Conservation (phyloP, 2,113 vertebrate genomes). For the Gavia stellata region DNA sequence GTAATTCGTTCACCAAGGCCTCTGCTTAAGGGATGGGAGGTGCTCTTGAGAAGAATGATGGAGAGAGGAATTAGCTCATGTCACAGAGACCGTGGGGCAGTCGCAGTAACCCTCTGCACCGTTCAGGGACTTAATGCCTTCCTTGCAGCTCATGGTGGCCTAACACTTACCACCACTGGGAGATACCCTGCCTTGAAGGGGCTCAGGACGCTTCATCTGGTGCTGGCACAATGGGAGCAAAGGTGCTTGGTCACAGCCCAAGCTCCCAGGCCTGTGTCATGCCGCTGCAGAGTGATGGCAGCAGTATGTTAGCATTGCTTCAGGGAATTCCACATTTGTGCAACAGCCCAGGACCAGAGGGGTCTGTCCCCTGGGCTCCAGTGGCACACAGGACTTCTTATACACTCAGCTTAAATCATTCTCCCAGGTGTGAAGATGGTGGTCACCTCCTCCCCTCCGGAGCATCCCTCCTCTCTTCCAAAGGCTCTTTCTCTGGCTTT, state of each 20-base stretch:
- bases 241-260: neutral
- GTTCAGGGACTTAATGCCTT: neutral
- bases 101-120: neutral
- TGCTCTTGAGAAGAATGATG: neutral
- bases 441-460: neutral
- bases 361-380: neutral
- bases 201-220: neutral
- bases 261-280: neutral
- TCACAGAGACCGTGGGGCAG: neutral
- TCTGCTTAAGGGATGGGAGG: neutral
- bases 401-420: neutral
- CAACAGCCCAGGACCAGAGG: neutral
- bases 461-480: neutral
- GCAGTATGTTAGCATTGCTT: neutral
- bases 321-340: neutral
- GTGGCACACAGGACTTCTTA: neutral
- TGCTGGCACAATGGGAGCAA: neutral
- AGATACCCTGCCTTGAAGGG: neutral
- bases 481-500: neutral
- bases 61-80: neutral
- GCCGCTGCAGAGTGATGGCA: neutral
- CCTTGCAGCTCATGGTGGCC: neutral
- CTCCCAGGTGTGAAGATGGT: neutral
- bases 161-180: neutral
- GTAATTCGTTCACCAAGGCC: neutral